A percentile compares a stretch with the other conserved stretches of the same genome.
These are phyloP conservation scores for Cheilosia soror DNA, from an alignment of 2,888 invertebrate genomes.

Conservation along the genomic window DNA sequence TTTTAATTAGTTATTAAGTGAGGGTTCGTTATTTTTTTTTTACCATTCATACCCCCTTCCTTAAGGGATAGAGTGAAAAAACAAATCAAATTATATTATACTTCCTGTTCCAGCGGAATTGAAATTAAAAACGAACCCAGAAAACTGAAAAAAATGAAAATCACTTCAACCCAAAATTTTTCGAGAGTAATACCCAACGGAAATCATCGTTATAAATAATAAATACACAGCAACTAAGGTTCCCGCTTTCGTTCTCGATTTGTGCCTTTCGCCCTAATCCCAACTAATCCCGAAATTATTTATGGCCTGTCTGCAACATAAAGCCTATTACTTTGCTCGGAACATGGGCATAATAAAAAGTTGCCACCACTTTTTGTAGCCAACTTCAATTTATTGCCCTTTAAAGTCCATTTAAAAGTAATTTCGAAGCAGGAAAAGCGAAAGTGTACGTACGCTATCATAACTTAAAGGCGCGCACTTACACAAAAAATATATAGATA, in stretches of 20 bases:
- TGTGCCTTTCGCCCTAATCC: slow-evolving; percentile 66
- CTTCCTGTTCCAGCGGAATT: slow-evolving; percentile 31
- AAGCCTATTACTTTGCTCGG: slow-evolving; percentile 73
- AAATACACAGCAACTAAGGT: slow-evolving; percentile 53
- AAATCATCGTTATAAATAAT: slow-evolving; percentile 75
- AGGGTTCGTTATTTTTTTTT: slow-evolving; percentile 7
- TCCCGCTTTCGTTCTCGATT: slow-evolving; percentile 38
- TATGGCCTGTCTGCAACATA: slow-evolving; percentile 74
- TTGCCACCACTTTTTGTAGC: slow-evolving; percentile 72
- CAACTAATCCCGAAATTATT: slow-evolving; percentile 75
- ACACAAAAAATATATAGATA: slow-evolving; percentile 1
- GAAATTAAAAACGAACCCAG: slow-evolving; percentile 30
- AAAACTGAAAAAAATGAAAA: slow-evolving; percentile 24
- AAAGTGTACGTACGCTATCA: slow-evolving; percentile 48
- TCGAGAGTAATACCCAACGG: slow-evolving; percentile 66
- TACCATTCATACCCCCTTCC: slow-evolving; percentile 2
- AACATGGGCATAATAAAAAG: slow-evolving; percentile 75
- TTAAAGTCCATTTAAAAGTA: slow-evolving; percentile 74
- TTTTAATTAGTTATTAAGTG: slow-evolving; percentile 38
- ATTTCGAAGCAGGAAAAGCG: slow-evolving; percentile 61
- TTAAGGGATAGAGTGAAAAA: slow-evolving; percentile 11
- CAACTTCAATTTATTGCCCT: slow-evolving; percentile 74
- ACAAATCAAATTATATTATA: slow-evolving; percentile 32
- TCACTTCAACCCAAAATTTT: slow-evolving; percentile 33
- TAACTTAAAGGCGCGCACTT: slow-evolving; percentile 22